phyloP scores from a whole-genome alignment of 1,140 invertebrate genomes.

The Aphelinus atriplicis region DNA sequence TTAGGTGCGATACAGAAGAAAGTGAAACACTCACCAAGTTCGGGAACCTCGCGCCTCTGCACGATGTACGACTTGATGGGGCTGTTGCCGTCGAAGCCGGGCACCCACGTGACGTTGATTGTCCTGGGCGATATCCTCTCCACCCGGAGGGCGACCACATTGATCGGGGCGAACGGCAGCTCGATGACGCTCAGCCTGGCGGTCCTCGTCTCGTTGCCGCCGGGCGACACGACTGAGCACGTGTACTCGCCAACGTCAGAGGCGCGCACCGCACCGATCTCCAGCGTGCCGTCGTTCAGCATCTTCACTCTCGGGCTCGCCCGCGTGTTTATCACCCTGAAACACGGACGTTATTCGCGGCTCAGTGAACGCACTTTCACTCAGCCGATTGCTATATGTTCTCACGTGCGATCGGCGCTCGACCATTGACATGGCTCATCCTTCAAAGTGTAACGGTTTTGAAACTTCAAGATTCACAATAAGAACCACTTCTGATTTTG shows the following conservation, averaged over 20 bases:
- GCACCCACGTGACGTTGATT: slow-evolving; percentile 93
- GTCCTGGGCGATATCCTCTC: slow-evolving; percentile 66
- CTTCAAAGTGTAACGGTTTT: too few species aligned
- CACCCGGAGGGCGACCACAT: slow-evolving; percentile 80
- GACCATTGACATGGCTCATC: too few species aligned
- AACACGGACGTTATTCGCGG: slow-evolving; percentile 24
- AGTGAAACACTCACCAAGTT: slow-evolving; percentile 72
- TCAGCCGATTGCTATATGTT: too few species aligned
- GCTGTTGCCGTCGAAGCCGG: slow-evolving; percentile 97
- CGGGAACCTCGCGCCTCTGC: slow-evolving; percentile 87
- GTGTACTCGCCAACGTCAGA: slow-evolving; percentile 85
- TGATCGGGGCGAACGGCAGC: slow-evolving; percentile 90
- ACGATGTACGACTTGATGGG: slow-evolving; percentile 93
- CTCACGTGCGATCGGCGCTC: too few species aligned
- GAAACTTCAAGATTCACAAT: too few species aligned
- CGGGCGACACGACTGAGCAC: slow-evolving; percentile 84
- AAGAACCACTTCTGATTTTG: too few species aligned
- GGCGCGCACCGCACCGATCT: slow-evolving; percentile 83
- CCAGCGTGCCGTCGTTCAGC: slow-evolving; percentile 79
- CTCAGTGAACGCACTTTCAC: too few species aligned
- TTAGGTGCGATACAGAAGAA: not conserved
- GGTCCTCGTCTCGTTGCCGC: slow-evolving; percentile 89
- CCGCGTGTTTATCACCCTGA: slow-evolving; percentile 71
- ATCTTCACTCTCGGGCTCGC: slow-evolving; percentile 77
- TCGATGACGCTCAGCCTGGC: slow-evolving; percentile 91